phyloP scores from a whole-genome alignment of 2,113 vertebrate genomes.

The Notiomystis cincta region DNA sequence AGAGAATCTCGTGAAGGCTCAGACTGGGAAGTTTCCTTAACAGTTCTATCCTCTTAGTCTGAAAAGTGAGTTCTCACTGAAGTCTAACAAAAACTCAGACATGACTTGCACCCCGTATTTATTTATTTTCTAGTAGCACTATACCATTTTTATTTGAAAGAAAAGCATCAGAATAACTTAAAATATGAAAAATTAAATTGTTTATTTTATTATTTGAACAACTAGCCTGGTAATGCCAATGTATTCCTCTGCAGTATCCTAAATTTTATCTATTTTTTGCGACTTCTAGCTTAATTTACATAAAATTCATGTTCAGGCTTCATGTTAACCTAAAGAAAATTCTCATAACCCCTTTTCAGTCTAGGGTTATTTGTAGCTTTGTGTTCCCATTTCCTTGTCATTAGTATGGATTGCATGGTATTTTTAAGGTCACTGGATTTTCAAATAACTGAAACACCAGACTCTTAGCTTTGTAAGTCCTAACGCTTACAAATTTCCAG shows the following conservation, averaged over 20 bases:
- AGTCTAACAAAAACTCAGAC: not conserved
- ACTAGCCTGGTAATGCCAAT: not conserved
- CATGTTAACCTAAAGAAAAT: not conserved
- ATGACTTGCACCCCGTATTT: not conserved
- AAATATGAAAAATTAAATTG: fast-evolving
- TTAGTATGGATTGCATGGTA: not conserved
- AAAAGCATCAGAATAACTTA: not conserved
- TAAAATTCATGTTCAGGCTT: not conserved
- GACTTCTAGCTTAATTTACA: not conserved
- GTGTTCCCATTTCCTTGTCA: not conserved
- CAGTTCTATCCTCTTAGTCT: fast-evolving
- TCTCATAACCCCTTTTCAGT: not conserved
- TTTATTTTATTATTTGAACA: not conserved
- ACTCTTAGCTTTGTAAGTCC: not conserved
- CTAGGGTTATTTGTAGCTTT: not conserved
- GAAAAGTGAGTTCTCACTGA: not conserved
- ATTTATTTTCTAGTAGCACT: not conserved
- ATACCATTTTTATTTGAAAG: not conserved
- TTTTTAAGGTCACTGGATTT: conserved; percentile 11
- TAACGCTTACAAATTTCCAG: not conserved
- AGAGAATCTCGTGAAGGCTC: fast-evolving
- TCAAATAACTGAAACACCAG: not conserved
- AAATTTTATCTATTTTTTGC: not conserved
- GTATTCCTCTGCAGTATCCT: not conserved
- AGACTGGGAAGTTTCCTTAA: not conserved